phyloP scores from a whole-genome alignment of 2,113 vertebrate species.

The Erpornis zantholeuca region DNA sequence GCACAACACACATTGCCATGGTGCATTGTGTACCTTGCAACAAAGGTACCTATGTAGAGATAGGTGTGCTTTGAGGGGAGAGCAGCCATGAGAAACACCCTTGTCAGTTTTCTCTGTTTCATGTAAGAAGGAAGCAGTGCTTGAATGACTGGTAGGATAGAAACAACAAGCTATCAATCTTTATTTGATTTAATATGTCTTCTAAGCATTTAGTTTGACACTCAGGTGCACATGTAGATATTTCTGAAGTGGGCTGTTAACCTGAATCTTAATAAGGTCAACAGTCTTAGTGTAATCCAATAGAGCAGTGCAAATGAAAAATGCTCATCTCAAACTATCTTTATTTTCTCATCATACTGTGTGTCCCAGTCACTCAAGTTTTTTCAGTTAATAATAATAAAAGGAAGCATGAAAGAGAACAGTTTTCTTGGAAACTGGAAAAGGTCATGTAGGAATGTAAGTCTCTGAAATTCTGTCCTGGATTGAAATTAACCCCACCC shows the following conservation, averaged over 20 bases:
- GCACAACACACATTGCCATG: not conserved
- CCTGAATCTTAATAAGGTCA: conserved; percentile 22
- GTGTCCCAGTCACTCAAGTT: not conserved
- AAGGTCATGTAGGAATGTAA: not conserved
- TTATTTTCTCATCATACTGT: not conserved
- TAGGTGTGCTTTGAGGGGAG: not conserved
- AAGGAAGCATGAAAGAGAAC: not conserved
- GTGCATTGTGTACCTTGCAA: not conserved
- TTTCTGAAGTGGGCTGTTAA: conserved; percentile 9
- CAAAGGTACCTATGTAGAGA: not conserved
- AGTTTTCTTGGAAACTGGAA: not conserved
- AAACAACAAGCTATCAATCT: not conserved
- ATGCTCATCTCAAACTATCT: not conserved
- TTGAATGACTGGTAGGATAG: not conserved
- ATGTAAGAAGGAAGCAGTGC: not conserved
- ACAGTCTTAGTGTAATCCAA: not conserved
- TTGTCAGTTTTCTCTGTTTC: not conserved
- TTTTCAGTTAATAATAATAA: not conserved
- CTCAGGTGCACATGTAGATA: not conserved
- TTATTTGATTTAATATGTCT: not conserved
- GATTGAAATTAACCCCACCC: not conserved
- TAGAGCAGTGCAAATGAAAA: conserved; percentile 2
- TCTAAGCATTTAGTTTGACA: not conserved
- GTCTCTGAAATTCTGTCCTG: not conserved
- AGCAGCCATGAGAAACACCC: not conserved